Evolutionary conservation across 2,888 invertebrate species (phyloP), one percentile per base, ranked within the genome.

Genomic region (Orchesellides sinensis): DNA sequence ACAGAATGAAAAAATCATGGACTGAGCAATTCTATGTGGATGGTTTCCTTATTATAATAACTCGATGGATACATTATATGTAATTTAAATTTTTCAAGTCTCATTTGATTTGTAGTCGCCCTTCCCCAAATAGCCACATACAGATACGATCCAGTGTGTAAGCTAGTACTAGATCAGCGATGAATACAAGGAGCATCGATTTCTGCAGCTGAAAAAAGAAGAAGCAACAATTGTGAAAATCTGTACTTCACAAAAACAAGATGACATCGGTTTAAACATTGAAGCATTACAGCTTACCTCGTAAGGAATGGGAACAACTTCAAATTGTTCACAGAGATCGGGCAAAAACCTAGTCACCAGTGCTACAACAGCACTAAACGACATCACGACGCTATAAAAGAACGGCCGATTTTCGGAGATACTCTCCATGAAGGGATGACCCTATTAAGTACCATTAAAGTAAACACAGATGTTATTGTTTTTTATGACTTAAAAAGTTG

Each of bases 351-450:
- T 97, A 80, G 96, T 93, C 3, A 98, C 96, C 61, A 99, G 92
- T 49, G 94, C 93, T 75, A 98, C 91, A 72, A 99, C 96, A 19
- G 95, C 93, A 32, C 93, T 93, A 29, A 95, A 95, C 5, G 98
- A 97, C 85, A 94, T 92, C 82, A 96, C 88, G 84, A 99, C 93
- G 89, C 98, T 98, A 92, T 96, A 98, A 89, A 99, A 91, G 85
- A 99, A 92, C 2, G 97, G 94, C 89, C 95, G 95, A 91, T 99
- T 99, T 90, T 98, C 96, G 59, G 92, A 92, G 69, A 99, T 91
- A 89, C 97, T 96, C 90, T 99, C 98, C 99, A 99, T 99, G 90
- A 97, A 99, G 1, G 99, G 99, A 90, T 97, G 95, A 5, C 99
- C 99, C 98, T 98, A 90, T 17, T n/a, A 40, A 40, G 40, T 40